Conservation (phyloP, 2,113 vertebrate species). For the Thalassoma bifasciatum region DNA sequence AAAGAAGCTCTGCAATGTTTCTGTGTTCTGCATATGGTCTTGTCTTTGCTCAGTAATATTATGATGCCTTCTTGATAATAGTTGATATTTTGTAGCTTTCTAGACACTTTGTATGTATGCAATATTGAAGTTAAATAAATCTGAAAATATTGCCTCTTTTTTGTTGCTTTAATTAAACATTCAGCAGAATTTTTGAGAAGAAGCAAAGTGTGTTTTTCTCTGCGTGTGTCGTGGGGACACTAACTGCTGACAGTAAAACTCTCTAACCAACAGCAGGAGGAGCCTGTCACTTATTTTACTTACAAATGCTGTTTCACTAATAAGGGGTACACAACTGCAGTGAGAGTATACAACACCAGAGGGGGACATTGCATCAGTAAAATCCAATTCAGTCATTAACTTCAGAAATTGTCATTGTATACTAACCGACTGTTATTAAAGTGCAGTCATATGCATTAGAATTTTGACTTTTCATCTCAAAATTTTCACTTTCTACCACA, state of each 20-base stretch:
- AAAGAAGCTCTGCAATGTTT: slow-evolving; percentile 84
- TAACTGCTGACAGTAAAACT: slow-evolving; percentile 10
- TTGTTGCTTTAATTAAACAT: slow-evolving; percentile 22
- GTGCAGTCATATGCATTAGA: too few species aligned
- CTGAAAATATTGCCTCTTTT: slow-evolving; percentile 69
- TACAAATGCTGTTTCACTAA: neutral
- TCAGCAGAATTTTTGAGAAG: neutral
- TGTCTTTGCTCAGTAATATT: slow-evolving; percentile 99
- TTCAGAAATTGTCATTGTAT: neutral
- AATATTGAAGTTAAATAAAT: slow-evolving; percentile 99
- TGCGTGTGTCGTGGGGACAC: neutral
- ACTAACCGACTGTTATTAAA: too few species aligned
- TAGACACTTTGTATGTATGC: slow-evolving; percentile 99
- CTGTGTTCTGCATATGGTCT: slow-evolving; percentile 98
- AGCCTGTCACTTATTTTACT: slow-evolving; percentile 11
- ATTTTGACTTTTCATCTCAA: too few species aligned
- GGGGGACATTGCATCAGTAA: slow-evolving; percentile 45
- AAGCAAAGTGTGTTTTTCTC: too few species aligned
- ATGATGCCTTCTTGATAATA: slow-evolving; percentile 99
- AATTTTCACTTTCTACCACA: too few species aligned
- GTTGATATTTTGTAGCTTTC: slow-evolving; percentile 99
- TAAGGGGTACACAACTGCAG: neutral
- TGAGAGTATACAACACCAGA: slow-evolving; percentile 50
- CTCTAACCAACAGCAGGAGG: slow-evolving; percentile 49
- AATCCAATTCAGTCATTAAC: neutral